Conservation (phyloP, 2,888 invertebrate genomes). For the Cremastinae sp. region DNA sequence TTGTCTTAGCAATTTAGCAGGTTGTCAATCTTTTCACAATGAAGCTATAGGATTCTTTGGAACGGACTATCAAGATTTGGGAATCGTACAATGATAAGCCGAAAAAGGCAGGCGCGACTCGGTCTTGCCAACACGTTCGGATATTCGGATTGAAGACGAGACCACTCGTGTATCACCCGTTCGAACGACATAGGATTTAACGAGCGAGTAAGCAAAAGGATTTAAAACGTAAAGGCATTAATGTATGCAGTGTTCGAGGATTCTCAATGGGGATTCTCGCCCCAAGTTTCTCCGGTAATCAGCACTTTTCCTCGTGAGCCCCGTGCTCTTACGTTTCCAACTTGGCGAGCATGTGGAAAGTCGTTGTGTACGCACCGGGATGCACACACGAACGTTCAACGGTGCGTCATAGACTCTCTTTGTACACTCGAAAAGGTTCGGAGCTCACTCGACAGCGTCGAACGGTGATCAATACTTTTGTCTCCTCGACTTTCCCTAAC, state of each 20-base stretch:
- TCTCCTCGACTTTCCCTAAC: conserved; percentile 43
- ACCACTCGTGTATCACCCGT: conserved; percentile 24
- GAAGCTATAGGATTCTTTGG: too few relatives aligned
- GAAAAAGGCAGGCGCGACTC: too few relatives aligned
- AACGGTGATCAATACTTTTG: conserved; percentile 62
- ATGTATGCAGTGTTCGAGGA: conserved; percentile 66
- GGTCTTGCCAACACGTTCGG: too few relatives aligned
- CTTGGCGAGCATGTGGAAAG: too few relatives aligned
- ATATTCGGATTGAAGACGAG: not conserved
- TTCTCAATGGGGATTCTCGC: conserved; percentile 63
- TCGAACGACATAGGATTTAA: conserved; percentile 58
- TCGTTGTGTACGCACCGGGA: too few relatives aligned
- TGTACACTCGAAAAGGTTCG: conserved; percentile 41
- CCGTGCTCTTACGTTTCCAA: too few relatives aligned
- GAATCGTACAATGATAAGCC: too few relatives aligned
- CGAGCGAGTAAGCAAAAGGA: conserved; percentile 56
- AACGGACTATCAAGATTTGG: too few relatives aligned
- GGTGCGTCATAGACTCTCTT: not conserved
- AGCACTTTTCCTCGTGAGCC: conserved; percentile 34
- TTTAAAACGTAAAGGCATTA: conserved; percentile 64
- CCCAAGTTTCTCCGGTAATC: conserved; percentile 34
- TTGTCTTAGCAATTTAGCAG: too few relatives aligned
- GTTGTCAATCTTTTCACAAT: too few relatives aligned
- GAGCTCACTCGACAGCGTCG: conserved; percentile 47
- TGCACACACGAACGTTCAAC: too few relatives aligned